phyloP scores from a whole-genome alignment of 2,888 invertebrate genomes.

The Sympetrum striolatum region DNA sequence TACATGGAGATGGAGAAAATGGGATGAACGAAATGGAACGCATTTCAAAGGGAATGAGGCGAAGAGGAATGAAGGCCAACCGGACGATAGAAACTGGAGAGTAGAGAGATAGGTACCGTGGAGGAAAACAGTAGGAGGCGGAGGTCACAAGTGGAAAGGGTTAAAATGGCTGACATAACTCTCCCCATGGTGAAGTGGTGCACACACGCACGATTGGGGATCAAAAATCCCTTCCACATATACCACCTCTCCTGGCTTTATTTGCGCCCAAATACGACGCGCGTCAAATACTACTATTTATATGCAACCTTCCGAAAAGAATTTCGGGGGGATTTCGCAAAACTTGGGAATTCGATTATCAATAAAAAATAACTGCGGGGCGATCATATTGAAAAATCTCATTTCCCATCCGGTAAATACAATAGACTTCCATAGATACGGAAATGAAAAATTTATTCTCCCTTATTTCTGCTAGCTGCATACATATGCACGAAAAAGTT shows the following conservation, averaged over 20 bases:
- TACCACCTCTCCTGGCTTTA: background rate
- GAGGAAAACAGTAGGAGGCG: background rate
- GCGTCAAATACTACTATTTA: background rate
- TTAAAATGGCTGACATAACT: background rate
- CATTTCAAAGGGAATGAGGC: background rate
- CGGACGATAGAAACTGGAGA: background rate
- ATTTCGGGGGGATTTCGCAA: background rate
- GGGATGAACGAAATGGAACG: background rate
- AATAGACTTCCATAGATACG: too few species aligned
- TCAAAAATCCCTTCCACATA: background rate
- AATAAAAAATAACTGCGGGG: too few species aligned
- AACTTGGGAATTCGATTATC: background rate
- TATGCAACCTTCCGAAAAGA: background rate
- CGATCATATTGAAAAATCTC: too few species aligned
- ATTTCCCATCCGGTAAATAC: too few species aligned
- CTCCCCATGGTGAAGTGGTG: background rate
- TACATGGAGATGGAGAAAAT: background rate
- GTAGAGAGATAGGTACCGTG: background rate
- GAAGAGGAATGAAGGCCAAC: background rate
- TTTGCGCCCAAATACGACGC: background rate
- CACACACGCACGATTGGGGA: background rate
- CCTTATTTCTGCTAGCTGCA: too few species aligned
- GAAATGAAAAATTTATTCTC: too few species aligned
- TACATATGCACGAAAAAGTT: too few species aligned
- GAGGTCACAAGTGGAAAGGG: background rate